Evolutionary conservation across 2,113 vertebrate species (phyloP), one percentile per base, ranked within the genome.

Genomic region (Oreochromis niloticus): DNA sequence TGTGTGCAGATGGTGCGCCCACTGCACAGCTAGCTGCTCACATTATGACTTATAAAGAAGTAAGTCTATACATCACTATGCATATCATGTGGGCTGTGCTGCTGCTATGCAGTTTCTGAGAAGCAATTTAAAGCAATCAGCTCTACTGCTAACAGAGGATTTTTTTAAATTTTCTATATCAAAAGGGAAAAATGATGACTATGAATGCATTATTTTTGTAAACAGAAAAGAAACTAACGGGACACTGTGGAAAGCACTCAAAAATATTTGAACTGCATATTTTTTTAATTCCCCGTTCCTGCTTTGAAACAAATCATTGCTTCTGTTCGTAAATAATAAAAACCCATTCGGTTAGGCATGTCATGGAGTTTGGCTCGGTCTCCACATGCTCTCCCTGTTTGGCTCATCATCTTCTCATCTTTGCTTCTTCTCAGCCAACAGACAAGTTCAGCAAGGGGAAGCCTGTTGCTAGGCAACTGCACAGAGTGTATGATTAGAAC

Each of bases 401-500:
- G 14, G 68, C 79, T 94, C 84, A 27, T 91, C 90, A 87, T 92
- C 88, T 61, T 88, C 89, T 92, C 91, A 92, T 93, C 89, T 93
- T 88, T 85, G 82, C 89, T 85, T 87, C 87, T 95, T 46, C 87
- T 86, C 86, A 90, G 86, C 93, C 83, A 91, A 91, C 84, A 87
- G 85, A 89, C 90, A 89, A 91, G 88, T 93, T 94, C 87, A 82
- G 89, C 39, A 16, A 92, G 66, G 89, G 88, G 83, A 94, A 87
- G 91, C 83, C 86, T 95, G 95, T 96, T 96, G 95, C 95, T 86
- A 94, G 90, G 95, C 94, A 96, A 96, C 95, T 89, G 92, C 86
- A 66, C 85, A 41, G 91, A 92, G 91, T 92, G 88, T 92, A 93
- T 96, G 95, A 96, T 95, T 94, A 94, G 96, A 96, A 95, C 93